phyloP scores from a whole-genome alignment of 2,113 vertebrate species.

The Mus spicilegus region DNA sequence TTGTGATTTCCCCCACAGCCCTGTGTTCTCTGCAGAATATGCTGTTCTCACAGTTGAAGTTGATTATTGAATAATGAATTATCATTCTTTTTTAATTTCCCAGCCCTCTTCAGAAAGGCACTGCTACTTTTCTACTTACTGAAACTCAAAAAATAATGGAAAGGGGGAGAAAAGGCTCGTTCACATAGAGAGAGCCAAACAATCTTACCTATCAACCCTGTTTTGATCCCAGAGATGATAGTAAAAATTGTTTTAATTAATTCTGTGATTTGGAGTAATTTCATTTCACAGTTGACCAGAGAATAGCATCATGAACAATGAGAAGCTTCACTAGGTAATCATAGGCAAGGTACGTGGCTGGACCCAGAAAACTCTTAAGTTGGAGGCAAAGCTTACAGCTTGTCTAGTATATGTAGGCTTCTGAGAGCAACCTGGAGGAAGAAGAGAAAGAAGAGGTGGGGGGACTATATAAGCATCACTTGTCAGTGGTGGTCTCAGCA shows the following conservation, averaged over 20 bases:
- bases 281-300: conserved; percentile 68
- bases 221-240: conserved; percentile 28
- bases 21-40: conserved; percentile 47
- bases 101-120: conserved; percentile 56
- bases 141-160: conserved; percentile 61
- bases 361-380: not conserved
- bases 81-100: conserved; percentile 70
- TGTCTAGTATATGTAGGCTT: not conserved
- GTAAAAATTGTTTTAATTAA: conserved; percentile 75
- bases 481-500: not conserved
- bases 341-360: not conserved
- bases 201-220: conserved; percentile 30
- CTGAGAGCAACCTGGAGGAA: not conserved
- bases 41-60: conserved; percentile 47
- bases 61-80: conserved; percentile 75
- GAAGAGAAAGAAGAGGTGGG: not conserved
- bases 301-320: conserved; percentile 47
- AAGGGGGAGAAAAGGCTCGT: conserved; percentile 6
- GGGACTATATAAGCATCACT: not conserved
- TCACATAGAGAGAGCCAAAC: not conserved
- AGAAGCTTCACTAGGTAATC: conserved; percentile 11
- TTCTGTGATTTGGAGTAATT: conserved; percentile 65
- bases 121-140: conserved; percentile 46
- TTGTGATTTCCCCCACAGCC: not conserved
- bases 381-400: not conserved